Base-by-base conservation (phyloP, 2,113 vertebrate genomes). In the Ariopsis seemanni region DNA sequence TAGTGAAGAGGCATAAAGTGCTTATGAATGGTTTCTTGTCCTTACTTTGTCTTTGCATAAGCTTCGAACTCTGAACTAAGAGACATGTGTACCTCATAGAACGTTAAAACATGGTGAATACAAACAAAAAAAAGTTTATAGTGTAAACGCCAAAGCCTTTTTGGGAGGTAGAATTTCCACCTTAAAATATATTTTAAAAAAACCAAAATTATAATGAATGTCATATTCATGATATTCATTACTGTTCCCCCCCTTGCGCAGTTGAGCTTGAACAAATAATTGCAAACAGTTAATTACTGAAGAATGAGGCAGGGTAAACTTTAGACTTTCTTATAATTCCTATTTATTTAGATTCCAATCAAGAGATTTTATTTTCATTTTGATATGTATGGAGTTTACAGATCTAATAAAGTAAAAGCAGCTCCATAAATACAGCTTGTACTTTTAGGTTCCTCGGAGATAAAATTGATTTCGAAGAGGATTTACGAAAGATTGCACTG, bases 21-120 rank as follows among this genome's bases (percentile, higher is more conserved):
- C 82, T 91, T 94, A 93, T 94, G 94, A 95, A 95, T 94, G 92
- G 92, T 85, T 93, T 87, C 89, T 92, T 94, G 92, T 93, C 92
- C 92, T 91, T 34, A 90, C 89, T 93, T 93, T 91, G 92, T 93
- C 90, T 91, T 91, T 78, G 82, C 52, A 0, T 93, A 90, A 88
- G 82, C 48, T 55, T 91, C 71, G 85, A 90, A 89, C 93, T 89
- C 0, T 5, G 63, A 91, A 89, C 89, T 87, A 83, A 90, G 83
- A 90, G 83, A 88, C 72, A 60, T 77, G 85, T 87, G 86, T 91
- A 52, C 67, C 90, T 69, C 85, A 85, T 83, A 90, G 78, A 89
- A 89, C 67, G 42, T 25, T 53, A 52, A 22, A 52, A n/a, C 22
- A 71, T 12, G 42, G 42, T 42, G 42, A 42, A 42, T 42, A 42